Percentiles rank a stretch among this genome's conserved stretches.
Evolutionary conservation across 2,113 vertebrate species (phyloP).

Genomic region (Meleagris gallopavo): DNA sequence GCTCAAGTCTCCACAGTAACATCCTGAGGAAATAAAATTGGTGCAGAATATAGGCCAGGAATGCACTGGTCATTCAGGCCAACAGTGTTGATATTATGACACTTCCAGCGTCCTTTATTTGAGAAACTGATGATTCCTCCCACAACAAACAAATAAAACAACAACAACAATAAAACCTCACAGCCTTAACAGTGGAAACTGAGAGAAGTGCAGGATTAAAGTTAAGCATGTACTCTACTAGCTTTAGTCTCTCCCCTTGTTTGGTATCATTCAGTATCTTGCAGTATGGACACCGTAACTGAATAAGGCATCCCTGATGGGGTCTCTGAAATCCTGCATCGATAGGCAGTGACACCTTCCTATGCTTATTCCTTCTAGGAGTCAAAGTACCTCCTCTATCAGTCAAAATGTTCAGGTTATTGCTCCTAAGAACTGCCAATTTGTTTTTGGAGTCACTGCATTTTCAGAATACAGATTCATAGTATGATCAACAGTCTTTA

Average conservation of each 20-base stretch:
- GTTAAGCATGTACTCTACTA: background rate
- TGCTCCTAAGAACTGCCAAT: background rate
- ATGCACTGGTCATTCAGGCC: background rate
- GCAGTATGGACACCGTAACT: background rate
- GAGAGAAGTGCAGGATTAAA: background rate
- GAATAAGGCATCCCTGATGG: background rate
- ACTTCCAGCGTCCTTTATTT: background rate
- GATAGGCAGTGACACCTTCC: background rate
- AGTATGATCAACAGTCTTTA: background rate
- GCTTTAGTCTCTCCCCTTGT: background rate
- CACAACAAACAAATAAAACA: background rate
- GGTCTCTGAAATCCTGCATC: background rate
- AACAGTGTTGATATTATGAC: background rate
- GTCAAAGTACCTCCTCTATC: background rate
- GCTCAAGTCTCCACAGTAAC: background rate
- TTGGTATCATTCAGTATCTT: background rate
- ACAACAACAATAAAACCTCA: background rate
- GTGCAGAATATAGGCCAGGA: background rate
- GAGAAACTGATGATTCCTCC: background rate
- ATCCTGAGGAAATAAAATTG: conserved; percentile 1
- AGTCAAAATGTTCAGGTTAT: background rate
- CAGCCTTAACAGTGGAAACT: background rate
- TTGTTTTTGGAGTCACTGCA: background rate
- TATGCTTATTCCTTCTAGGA: background rate
- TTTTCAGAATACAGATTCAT: background rate